Evolutionary conservation across 2,888 invertebrate species (phyloP).

Genomic region (Tineola bisselliella): DNA sequence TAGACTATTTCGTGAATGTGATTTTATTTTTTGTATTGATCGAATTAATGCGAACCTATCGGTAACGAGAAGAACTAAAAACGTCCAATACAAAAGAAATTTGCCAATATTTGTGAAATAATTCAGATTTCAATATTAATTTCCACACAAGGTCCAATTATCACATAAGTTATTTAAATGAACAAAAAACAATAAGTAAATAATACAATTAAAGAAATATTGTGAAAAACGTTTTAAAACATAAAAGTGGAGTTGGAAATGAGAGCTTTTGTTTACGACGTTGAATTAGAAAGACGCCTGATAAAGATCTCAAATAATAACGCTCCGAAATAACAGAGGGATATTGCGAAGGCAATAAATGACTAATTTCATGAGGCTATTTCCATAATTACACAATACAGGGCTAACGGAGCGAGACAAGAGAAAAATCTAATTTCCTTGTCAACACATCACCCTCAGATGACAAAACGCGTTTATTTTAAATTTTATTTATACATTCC

Average conservation of each 20-base stretch:
- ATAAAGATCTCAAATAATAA: conserved; percentile 1
- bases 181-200: too few relatives aligned
- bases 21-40: too few relatives aligned
- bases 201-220: not conserved
- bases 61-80: too few relatives aligned
- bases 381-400: conserved; percentile 34
- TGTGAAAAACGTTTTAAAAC: not conserved
- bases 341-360: conserved; percentile 24
- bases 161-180: too few relatives aligned
- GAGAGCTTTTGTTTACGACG: not conserved
- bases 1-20: too few relatives aligned
- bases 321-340: not conserved
- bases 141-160: too few relatives aligned
- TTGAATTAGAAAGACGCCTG: not conserved
- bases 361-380: conserved; percentile 31
- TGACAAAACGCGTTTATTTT: not conserved
- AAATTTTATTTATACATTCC: not conserved
- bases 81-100: too few relatives aligned
- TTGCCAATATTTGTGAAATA: too few relatives aligned
- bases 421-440: conserved; percentile 27
- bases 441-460: conserved; percentile 17
- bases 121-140: too few relatives aligned
- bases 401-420: conserved; percentile 19
- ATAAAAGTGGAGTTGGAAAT: not conserved
- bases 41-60: too few relatives aligned